Percentiles rank a stretch among this genome's conserved stretches.
These are phyloP conservation scores for Rhyacophila evoluta DNA, from an alignment of 2,888 invertebrate genomes.

Conservation along the genomic window DNA sequence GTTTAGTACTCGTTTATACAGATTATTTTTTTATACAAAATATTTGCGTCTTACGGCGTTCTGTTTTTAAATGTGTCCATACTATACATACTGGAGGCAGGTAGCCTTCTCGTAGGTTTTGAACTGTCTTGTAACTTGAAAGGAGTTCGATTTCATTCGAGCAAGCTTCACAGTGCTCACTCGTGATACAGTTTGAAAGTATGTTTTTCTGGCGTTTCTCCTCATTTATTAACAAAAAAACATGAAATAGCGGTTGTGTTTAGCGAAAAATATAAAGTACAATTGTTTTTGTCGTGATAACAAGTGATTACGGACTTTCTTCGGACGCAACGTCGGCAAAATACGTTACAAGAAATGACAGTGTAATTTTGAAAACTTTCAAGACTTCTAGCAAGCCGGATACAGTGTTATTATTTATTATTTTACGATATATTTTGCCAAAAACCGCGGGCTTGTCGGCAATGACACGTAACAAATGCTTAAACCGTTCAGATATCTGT, in stretches of 20 bases:
- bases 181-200: constrained; percentile 2
- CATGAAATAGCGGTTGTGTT: background rate
- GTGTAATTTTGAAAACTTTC: background rate
- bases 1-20: background rate
- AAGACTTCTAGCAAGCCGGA: background rate
- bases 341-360: background rate
- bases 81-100: constrained; percentile 40
- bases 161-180: background rate
- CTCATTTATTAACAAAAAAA: background rate
- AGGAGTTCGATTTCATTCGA: constrained; percentile 16
- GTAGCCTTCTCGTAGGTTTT: constrained; percentile 33
- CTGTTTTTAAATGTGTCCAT: background rate
- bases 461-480: background rate
- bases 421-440: background rate
- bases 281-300: background rate
- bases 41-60: background rate
- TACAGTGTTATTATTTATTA: constrained; percentile 7
- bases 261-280: background rate
- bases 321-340: background rate
- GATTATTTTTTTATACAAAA: background rate
- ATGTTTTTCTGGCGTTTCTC: background rate
- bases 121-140: constrained; percentile 22
- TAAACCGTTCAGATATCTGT: background rate
- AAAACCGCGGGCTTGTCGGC: background rate
- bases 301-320: background rate